Evolutionary conservation across 2,888 invertebrate species (phyloP), one percentile per base, ranked within the genome.

Genomic region (Macrophya annulata): DNA sequence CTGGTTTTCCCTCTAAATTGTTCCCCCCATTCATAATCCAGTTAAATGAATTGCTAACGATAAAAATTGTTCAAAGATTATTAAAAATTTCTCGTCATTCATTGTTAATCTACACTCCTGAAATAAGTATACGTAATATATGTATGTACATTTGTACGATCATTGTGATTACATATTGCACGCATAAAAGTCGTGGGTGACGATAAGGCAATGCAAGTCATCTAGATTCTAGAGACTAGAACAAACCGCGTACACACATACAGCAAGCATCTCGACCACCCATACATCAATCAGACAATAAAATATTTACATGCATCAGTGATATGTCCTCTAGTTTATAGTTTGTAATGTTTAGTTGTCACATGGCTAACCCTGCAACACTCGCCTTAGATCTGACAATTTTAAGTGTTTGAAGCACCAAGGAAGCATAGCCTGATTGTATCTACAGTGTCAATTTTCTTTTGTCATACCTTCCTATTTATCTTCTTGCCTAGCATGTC

Each of bases 191-290:
- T 62, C 62, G 62, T 62, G 45, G 12, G 12, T 21, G 15, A 74
- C 43, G 72, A 74, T 45, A 74, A 74, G 72, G 15, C n/a, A n/a
- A 74, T 74, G 72, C 72, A 74, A 74, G 72, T 74, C 72, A 74
- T 74, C 45, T 4, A 4, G 45, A 74, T 74, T 45, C 45, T 74
- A 25, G 25, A 62, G 62, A 12, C 62, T 62, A 40, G 71, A 71
- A 71, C 71, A 71, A 71, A 40, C 40, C n/a, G 17, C 71, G 31
- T 71, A 40, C 10, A 25, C n/a, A 71, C 9, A 40, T 71, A 37
- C 17, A 40, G 8, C 71, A n/a, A 8, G 31, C 31, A 9, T 62
- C 25, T 25, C 12, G 25, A 62, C 25, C 25, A 21, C 62, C 25
- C 12, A 25, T 62, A 62, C 62, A 62, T 62, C 21, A 62, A 62